Conservation (phyloP, 37 sponge, comb jelly and placozoan species). For the Beroe ovata region DNA sequence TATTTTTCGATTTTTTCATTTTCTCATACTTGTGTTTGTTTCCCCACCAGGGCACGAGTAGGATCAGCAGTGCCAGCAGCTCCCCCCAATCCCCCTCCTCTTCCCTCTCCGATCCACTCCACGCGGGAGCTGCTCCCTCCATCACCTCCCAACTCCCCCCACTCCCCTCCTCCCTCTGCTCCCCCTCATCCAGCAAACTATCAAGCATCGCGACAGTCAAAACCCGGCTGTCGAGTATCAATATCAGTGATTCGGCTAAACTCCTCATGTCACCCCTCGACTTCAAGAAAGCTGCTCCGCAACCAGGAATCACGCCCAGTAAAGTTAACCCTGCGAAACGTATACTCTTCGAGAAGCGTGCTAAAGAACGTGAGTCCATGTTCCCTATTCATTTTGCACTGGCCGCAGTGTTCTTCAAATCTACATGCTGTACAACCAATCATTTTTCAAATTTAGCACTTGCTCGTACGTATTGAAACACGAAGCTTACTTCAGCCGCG, state of each 20-base stretch:
- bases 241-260: slow-evolving; percentile 12
- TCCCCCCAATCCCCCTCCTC: slow-evolving; percentile 17
- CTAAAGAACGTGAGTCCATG: background rate
- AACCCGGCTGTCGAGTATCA: background rate
- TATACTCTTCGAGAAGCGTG: background rate
- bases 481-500: too few relatives aligned
- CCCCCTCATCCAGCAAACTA: background rate
- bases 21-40: too few relatives aligned
- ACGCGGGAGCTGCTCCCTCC: background rate
- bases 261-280: slow-evolving; percentile 53
- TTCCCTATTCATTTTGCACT: too few relatives aligned
- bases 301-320: background rate
- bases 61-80: background rate
- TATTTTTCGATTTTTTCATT: too few relatives aligned
- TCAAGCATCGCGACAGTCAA: background rate
- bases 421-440: too few relatives aligned
- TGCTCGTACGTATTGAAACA: too few relatives aligned
- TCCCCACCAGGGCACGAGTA: background rate
- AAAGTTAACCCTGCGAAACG: slow-evolving; percentile 31
- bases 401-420: too few relatives aligned
- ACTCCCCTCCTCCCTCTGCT: background rate
- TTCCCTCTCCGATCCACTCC: slow-evolving; percentile 4
- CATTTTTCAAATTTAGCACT: too few relatives aligned
- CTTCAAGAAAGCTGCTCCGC: background rate
- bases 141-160: background rate